Percentiles rank a stretch among this genome's conserved stretches.
These are phyloP conservation scores for Catagonus wagneri DNA, from an alignment of 2,113 vertebrate genomes.

Conservation along the genomic window DNA sequence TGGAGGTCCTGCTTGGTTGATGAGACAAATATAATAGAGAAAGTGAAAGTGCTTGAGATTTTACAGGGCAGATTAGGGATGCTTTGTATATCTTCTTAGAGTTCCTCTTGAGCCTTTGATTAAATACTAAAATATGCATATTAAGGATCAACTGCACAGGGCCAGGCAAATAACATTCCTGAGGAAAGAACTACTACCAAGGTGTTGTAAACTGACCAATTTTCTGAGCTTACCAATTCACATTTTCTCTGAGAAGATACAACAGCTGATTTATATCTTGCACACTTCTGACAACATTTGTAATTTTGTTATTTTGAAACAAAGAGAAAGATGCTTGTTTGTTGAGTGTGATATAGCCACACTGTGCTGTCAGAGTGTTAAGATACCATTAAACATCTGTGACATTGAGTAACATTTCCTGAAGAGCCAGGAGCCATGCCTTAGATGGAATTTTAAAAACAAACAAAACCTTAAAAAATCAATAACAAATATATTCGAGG, in stretches of 20 bases:
- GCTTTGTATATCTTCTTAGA: not conserved
- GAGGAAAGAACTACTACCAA: not conserved
- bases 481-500: not conserved
- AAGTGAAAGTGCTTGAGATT: not conserved
- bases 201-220: not conserved
- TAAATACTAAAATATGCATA: not conserved
- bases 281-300: not conserved
- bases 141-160: not conserved
- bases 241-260: not conserved
- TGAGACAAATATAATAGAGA: not conserved
- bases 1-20: not conserved
- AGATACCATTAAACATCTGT: not conserved
- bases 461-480: not conserved
- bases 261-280: not conserved
- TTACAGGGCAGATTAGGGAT: not conserved
- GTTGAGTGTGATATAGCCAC: not conserved
- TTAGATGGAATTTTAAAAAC: not conserved
- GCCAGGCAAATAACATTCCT: not conserved
- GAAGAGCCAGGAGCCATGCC: not conserved
- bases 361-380: not conserved
- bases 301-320: not conserved
- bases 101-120: not conserved
- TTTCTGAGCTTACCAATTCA: not conserved
- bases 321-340: not conserved
- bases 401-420: not conserved